Evolutionary conservation across 2,888 invertebrate genomes (phyloP).

Genomic region (Apotomis betuletana): DNA sequence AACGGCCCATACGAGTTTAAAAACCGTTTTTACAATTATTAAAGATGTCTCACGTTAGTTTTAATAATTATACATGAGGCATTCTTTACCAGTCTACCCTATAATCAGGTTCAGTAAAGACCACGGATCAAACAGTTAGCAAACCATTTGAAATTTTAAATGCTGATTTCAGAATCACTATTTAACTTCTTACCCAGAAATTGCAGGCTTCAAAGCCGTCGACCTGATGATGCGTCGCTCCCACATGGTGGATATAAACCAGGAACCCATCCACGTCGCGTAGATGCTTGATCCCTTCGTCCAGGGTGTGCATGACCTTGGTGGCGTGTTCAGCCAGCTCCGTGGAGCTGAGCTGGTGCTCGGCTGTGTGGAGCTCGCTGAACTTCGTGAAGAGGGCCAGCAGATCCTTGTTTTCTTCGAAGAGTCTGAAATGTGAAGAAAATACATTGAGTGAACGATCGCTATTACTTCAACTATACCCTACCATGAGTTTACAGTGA

Average conservation of each 20-base stretch:
- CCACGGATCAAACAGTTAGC: no score
- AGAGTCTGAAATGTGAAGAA: conserved; percentile 84
- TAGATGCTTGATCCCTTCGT: conserved; percentile 92
- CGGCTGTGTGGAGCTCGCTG: conserved; percentile 87
- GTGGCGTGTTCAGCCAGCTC: conserved; percentile 94
- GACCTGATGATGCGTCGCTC: conserved; percentile 91
- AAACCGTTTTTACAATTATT: no score
- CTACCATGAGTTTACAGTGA: no score
- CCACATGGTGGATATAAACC: conserved; percentile 90
- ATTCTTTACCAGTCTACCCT: no score
- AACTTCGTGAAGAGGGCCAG: conserved; percentile 90
- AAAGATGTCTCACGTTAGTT: no score
- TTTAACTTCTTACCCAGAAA: conserved; percentile 95
- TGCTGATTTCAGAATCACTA: no score
- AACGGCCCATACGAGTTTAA: no score
- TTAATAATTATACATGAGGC: no score
- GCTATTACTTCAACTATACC: no score
- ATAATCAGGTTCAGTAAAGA: no score
- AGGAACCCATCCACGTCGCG: conserved; percentile 92
- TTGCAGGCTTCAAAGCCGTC: conserved; percentile 92
- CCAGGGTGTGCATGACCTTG: conserved; percentile 93
- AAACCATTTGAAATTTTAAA: no score
- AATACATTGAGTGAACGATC: neutral
- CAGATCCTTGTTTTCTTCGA: conserved; percentile 92
- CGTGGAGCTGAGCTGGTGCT: conserved; percentile 89